Base-by-base conservation (phyloP, 2,113 vertebrate species). In the Cairina moschata region DNA sequence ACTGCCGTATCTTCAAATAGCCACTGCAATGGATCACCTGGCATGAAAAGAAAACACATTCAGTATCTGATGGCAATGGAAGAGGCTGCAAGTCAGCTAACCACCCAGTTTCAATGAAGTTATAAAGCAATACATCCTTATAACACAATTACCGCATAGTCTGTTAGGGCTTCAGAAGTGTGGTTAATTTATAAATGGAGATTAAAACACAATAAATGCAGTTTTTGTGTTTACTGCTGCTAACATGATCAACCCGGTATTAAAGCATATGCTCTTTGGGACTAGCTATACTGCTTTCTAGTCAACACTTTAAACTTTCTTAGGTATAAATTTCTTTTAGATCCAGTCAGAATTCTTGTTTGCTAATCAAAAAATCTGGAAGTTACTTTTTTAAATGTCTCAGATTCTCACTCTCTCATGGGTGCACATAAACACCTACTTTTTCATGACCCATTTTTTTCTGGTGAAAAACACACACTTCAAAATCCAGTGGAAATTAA, bases 11-110 rank as follows among this genome's bases (percentile, higher is more conserved):
- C 97, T 99, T 99, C 97, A 99, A 63, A 96, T 99, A 99, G 65
- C 99, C 99, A 2, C 99, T 99, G 98, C 99, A 99, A 82, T 99
- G 99, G 97, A 99, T 99, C 82, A 99, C 99, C 99, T 99, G 96
- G 59, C 48, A 75, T 8, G 29, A 46, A 76, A 76, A 90, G 74
- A 85, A 84, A 86, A 81, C 31, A 71, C 16, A 60, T 29, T 96
- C 90, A 92, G 71, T 40, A 23, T 14, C 5, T 32, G 15, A 48
- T 52, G n/a, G 78, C 31, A 20, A 50, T 5, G 25, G 29, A 63
- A 26, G 52, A 95, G 52, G 8, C 23, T 55, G 32, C 67, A 60
- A 2, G 13, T 48, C n/a, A 91, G 59, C 58, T 86, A 32, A 63
- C 22, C 52, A 65, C 11, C 23, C 73, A 13, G 54, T 22, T 56